phyloP scores from a whole-genome alignment of 2,888 invertebrate species.

The Ypsolopha scabrella region DNA sequence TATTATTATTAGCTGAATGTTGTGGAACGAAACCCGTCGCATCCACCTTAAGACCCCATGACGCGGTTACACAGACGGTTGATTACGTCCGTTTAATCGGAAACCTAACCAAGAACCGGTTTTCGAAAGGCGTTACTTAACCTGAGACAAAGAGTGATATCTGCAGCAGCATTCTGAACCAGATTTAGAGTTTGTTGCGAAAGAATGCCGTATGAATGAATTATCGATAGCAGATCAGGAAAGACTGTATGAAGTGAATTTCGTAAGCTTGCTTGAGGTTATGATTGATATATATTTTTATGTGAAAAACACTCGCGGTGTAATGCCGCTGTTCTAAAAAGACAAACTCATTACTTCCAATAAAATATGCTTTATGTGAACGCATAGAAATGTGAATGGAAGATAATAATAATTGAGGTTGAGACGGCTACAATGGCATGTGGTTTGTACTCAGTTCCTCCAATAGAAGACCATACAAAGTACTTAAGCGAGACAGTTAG shows the following conservation, averaged over 20 bases:
- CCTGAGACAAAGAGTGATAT: neutral
- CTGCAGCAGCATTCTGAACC: neutral
- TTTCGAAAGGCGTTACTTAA: slow-evolving; percentile 43
- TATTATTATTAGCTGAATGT: too few species aligned
- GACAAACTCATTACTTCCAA: too few species aligned
- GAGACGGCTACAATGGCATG: slow-evolving; percentile 19
- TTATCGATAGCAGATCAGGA: neutral
- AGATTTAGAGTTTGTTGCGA: neutral
- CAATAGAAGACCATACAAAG: slow-evolving; percentile 21
- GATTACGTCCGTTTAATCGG: neutral
- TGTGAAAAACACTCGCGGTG: too few species aligned
- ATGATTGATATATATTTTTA: neutral
- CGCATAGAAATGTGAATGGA: neutral
- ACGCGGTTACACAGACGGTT: neutral
- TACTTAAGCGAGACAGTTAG: slow-evolving; percentile 44
- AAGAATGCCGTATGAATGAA: slow-evolving; percentile 2
- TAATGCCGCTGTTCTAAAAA: too few species aligned
- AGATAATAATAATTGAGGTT: neutral
- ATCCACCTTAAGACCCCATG: too few species aligned
- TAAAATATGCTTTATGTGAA: too few species aligned
- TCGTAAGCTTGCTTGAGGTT: neutral
- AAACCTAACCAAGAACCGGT: slow-evolving; percentile 7
- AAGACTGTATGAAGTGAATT: neutral
- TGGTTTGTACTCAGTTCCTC: neutral
- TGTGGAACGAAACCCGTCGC: too few species aligned